Base-by-base conservation (phyloP, 2,888 invertebrate genomes). In the Synanthedon myopaeformis region DNA sequence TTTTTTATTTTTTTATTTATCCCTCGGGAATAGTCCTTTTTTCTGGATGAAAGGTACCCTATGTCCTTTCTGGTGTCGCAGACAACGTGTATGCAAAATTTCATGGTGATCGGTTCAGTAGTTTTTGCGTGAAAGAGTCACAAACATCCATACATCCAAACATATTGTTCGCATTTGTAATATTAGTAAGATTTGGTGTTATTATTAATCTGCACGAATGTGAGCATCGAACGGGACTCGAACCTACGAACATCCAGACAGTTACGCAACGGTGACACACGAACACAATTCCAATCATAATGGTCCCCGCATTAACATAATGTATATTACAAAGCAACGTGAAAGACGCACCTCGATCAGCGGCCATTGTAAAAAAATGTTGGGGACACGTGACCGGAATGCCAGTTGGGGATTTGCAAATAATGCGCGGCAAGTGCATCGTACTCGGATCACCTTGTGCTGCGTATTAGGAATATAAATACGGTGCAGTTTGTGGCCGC, bases 391-490 rank as follows among this genome's bases (percentile, higher is more conserved):
- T 80, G 82, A 65, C 68, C 59, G 55, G 81, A 74, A 80, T 83
- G 61, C 62, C 62, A 69, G 68, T 63, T 52, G 66, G 56, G 59
- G 64, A 80, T 79, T 76, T 81, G 81, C 81, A 77, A 84, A 79
- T 79, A 79, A 81, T 81, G 76, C 67, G 54, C 48, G 56, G 53
- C 51, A 57, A 59, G 85, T 81, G 84, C 86, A 82, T 72, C 76
- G 83, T 58, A 76, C 85, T 69, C 69, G 14, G 60, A 64, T 86
- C 80, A 86, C 86, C 86, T 86, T 86, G 86, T 67, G 59, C 58
- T 65, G 70, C 72, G 80, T 68, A 68, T 59, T 53, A 53, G 57
- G 85, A 81, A 85, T 83, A 60, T 64, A 62, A 74, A 78, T 69
- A 63, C 12, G 66, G 66, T 66, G 65, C 64, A 63, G 53, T 62